Base-by-base conservation (phyloP, 92 coral and sea anemone genomes). In the Actinostola sp. region DNA sequence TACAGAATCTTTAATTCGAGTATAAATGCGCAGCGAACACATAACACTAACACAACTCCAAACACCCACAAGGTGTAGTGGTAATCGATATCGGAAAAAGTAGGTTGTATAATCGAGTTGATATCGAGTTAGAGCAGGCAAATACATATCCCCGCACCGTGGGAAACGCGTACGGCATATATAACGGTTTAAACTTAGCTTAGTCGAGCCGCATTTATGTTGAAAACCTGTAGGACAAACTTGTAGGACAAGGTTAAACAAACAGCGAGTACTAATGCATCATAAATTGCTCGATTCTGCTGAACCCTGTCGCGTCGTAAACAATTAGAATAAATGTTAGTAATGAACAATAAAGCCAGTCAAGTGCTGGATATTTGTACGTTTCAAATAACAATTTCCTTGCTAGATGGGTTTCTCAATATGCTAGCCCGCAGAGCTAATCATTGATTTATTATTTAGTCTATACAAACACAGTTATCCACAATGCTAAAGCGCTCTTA, bases 201-300 rank as follows among this genome's bases (percentile, higher is more conserved):
- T 30, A 26, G 15, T 4, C 17, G 17, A 27, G 36, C 27, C 4
- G 36, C 20, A 26, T 57, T 53, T 30, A 27, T 13, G 12, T 20
- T 7, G 16, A n/a, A 57, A 68, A 68, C 39, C 32, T 33, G 16
- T 10, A 30, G 51, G 30, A n/a, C 0, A n/a, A 20, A 4, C 48
- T 32, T 26, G 17, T 17, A 68, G 61, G 61, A 68, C 74, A 68
- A 56, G 63, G 74, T 68, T 56, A 68, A 68, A 52, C 74, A 68
- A 68, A 68, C 74, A 68, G 58, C 57, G 10, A n/a, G 10, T 5
- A 42, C 39, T 68, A 68, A 68, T 68, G 74, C 58, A 68, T 38
- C 74, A 28, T 68, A 68, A 68, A 68, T 68, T 31, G 74, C 23
- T 68, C 50, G 62, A 7, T 14, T 33, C 48, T n/a, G n/a, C n/a